Base-by-base conservation (phyloP, 2,797 vertebrate species). In the Anomalospiza imberbis region DNA sequence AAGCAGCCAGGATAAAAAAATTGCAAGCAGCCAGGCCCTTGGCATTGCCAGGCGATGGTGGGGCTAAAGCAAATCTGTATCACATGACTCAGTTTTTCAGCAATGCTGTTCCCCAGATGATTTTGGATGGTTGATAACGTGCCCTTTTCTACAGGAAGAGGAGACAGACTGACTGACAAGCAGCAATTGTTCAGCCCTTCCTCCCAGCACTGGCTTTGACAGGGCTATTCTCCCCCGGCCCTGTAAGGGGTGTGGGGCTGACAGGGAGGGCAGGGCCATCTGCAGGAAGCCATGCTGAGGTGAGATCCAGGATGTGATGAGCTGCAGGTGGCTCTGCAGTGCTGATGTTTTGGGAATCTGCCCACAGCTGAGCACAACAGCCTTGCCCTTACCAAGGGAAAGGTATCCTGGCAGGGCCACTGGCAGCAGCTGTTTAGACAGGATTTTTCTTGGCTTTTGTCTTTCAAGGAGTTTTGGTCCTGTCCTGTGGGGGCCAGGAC, bases 181-280 rank as follows among this genome's bases (percentile, higher is more conserved):
- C 71, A 76, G 80, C 57, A 58, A 93, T 74, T 87, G 92, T 94
- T 92, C 83, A 82, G 71, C 50, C 75, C 72, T 93, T 96, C 94
- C 89, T 93, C 89, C 82, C 2, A 1, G 61, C 0, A 1, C 62
- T 54, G 76, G 68, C 1, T 5, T 8, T 78, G 89, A 90, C 2
- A 3, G 36, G 36, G 40, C 66, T 0, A 15, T 90, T 45, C 70
- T 86, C 28, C 47, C 73, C 53, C 0, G 0, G 42, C 44, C 0
- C 0, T 2, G 26, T 2, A 3, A 0, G 0, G 54, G 36, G 57
- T 53, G 29, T 3, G 1, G 40, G 86, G 54, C 24, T 18, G 22
- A 31, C 19, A 62, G 51, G 48, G 48, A 81, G 65, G 42, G 62
- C 1, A 45, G 21, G 24, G 51, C 42, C 3, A 7, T 55, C 93